These are phyloP conservation scores for Prostheceraeus crozeri DNA, from an alignment of 2,888 invertebrate genomes.

Conservation along the genomic window DNA sequence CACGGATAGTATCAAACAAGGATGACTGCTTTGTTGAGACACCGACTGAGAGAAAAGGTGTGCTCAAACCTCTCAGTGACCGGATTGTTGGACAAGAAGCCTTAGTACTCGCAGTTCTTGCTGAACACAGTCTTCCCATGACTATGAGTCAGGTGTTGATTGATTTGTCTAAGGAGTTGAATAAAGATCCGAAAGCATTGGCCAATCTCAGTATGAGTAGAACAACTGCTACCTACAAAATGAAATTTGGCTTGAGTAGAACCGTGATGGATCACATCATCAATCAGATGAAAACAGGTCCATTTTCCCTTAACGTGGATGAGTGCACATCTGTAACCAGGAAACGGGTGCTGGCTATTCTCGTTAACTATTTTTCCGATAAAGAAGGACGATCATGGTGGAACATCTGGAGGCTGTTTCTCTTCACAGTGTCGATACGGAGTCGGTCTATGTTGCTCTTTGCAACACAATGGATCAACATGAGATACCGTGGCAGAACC, in stretches of 20 bases:
- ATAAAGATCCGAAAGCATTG: slow-evolving; percentile 39
- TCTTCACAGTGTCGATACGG: slow-evolving; percentile 8
- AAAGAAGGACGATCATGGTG: background rate
- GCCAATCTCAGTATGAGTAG: slow-evolving; percentile 35
- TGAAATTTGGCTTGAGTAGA: background rate
- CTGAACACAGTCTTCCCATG: slow-evolving; percentile 41
- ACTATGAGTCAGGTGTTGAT: slow-evolving; percentile 39
- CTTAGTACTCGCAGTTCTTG: slow-evolving; percentile 38
- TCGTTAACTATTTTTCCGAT: slow-evolving; percentile 19
- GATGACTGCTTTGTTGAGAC: no score
- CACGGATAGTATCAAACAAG: no score
- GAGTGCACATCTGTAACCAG: slow-evolving; percentile 6
- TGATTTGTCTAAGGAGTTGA: slow-evolving; percentile 29
- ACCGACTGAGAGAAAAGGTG: no score
- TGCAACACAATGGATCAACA: background rate
- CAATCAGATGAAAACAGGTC: slow-evolving; percentile 7
- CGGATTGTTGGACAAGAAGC: no score
- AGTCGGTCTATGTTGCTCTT: slow-evolving; percentile 3
- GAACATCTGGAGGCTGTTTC: slow-evolving; percentile 15
- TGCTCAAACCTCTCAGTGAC: no score
- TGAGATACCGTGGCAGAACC: slow-evolving; percentile 30
- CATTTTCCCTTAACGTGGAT: slow-evolving; percentile 33
- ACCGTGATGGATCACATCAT: slow-evolving; percentile 2
- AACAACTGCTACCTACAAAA: slow-evolving; percentile 28
- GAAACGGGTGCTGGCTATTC: background rate